phyloP scores from a whole-genome alignment of 2,113 vertebrate genomes.

The Varanus komodoensis region DNA sequence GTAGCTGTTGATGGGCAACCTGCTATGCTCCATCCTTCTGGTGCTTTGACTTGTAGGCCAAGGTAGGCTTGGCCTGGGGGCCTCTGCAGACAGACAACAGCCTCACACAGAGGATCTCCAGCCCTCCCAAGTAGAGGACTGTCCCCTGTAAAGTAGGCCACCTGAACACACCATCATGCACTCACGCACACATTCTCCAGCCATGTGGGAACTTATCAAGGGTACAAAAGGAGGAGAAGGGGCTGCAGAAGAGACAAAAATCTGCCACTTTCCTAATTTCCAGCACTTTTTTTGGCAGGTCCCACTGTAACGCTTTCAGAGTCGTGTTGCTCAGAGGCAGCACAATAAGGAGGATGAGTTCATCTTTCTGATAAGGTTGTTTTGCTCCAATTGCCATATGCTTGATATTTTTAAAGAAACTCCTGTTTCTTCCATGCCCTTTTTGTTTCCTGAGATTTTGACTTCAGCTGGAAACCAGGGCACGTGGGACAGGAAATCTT shows the following conservation, averaged over 20 bases:
- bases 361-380: background rate
- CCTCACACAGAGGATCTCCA: too few species aligned
- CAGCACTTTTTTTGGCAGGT: background rate
- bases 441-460: background rate
- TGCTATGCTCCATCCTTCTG: background rate
- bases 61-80: too few species aligned
- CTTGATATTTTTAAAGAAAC: background rate
- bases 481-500: slow-evolving; percentile 5
- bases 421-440: background rate
- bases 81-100: too few species aligned
- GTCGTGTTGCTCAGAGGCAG: background rate
- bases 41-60: background rate
- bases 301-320: background rate
- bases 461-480: slow-evolving; percentile 1
- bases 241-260: background rate
- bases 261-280: background rate
- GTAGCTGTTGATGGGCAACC: too few species aligned
- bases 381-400: slow-evolving; percentile 22
- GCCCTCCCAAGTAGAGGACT: too few species aligned
- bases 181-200: background rate
- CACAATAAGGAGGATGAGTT: slow-evolving; percentile 1
- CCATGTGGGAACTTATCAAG: background rate
- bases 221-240: too few species aligned
- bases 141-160: too few species aligned
- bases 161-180: too few species aligned